Evolutionary conservation across 2,797 vertebrate genomes (phyloP).

Genomic region (Scarus forsteni): DNA sequence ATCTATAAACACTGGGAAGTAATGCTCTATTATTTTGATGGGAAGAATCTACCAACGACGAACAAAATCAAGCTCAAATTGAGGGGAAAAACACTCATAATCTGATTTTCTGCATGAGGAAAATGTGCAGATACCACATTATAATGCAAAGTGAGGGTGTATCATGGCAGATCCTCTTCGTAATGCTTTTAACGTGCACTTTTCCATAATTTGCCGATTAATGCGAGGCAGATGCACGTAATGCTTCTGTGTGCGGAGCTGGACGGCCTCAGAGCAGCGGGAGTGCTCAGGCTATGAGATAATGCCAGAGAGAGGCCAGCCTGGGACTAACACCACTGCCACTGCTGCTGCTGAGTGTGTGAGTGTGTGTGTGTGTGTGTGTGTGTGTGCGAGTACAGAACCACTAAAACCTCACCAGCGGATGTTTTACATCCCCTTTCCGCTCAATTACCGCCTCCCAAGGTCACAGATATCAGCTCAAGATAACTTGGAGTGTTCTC

Average conservation of each 20-base stretch:
- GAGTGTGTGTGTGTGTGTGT: conserved; percentile 41
- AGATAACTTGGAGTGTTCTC: conserved; percentile 67
- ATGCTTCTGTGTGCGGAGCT: conserved; percentile 77
- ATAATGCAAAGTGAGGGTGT: too few relatives aligned
- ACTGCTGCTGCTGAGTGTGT: conserved; percentile 44
- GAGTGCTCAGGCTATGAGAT: conserved; percentile 81
- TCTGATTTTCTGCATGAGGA: too few relatives aligned
- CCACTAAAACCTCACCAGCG: conserved; percentile 76
- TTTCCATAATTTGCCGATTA: conserved; percentile 81
- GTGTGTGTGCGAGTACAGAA: conserved; percentile 40
- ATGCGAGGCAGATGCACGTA: conserved; percentile 84
- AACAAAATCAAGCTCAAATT: too few relatives aligned
- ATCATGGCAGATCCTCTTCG: background rate
- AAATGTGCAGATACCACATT: too few relatives aligned
- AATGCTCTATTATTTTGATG: too few relatives aligned
- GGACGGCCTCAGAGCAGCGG: conserved; percentile 69
- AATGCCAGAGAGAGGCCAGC: conserved; percentile 79
- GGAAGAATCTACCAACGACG: too few relatives aligned
- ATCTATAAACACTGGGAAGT: too few relatives aligned
- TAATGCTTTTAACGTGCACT: conserved; percentile 76
- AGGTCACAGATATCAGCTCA: conserved; percentile 77
- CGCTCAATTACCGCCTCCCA: conserved; percentile 75
- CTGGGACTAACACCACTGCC: conserved; percentile 60
- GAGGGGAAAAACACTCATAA: too few relatives aligned
- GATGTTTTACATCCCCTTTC: conserved; percentile 84